These are phyloP conservation scores for Diadumene lineata DNA, from an alignment of 92 coral and sea anemone species.

Conservation along the genomic window DNA sequence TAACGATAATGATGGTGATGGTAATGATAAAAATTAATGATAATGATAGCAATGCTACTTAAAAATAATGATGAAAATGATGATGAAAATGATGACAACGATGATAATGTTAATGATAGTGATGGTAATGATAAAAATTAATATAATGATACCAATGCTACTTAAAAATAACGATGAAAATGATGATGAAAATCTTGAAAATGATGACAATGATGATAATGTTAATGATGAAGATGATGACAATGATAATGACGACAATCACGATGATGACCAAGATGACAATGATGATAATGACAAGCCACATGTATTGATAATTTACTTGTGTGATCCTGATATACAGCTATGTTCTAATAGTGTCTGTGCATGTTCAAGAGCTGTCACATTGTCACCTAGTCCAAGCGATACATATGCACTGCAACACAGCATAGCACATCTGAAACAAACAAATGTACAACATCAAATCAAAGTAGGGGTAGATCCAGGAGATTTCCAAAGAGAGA, in stretches of 20 bases:
- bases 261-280: neutral
- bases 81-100: neutral
- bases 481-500: neutral
- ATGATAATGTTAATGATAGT: neutral
- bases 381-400: conserved; percentile 90
- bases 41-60: too few species aligned
- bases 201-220: neutral
- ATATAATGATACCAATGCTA: too few species aligned
- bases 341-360: conserved; percentile 78
- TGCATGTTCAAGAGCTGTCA: conserved; percentile 85
- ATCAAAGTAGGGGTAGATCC: neutral
- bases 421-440: conserved; percentile 79
- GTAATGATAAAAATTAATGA: too few species aligned
- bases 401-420: conserved; percentile 89
- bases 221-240: neutral
- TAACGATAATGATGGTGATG: too few species aligned
- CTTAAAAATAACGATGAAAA: too few species aligned
- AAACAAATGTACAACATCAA: neutral
- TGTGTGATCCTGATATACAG: conserved; percentile 78
- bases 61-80: neutral
- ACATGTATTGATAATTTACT: conserved; percentile 31
- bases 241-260: too few species aligned
- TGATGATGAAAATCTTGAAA: too few species aligned
- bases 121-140: neutral
- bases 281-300: neutral